These are phyloP conservation scores for Panorpa germanica DNA, from an alignment of 2,888 invertebrate species.

Conservation along the genomic window DNA sequence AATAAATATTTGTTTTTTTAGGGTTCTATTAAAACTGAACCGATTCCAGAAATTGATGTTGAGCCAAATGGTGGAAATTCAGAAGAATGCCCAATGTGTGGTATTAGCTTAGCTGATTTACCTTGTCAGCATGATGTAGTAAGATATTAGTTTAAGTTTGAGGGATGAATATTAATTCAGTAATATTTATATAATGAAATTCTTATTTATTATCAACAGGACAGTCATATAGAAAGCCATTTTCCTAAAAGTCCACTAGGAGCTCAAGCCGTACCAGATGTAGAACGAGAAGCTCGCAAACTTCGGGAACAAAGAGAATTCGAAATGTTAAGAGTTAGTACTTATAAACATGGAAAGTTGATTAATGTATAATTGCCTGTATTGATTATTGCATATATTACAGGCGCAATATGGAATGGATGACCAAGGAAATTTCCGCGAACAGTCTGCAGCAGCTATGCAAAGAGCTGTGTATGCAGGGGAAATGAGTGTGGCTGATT, in stretches of 20 bases:
- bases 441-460: conserved; percentile 56
- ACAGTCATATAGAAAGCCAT: conserved; percentile 64
- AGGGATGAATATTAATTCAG: conserved; percentile 8
- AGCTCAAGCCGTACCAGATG: conserved; percentile 19
- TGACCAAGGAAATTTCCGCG: conserved; percentile 61
- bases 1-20: background rate
- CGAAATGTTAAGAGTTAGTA: conserved; percentile 41
- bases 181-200: conserved; percentile 13
- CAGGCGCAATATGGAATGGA: conserved; percentile 81
- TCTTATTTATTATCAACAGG: conserved; percentile 32
- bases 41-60: conserved; percentile 16
- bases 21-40: conserved; percentile 12
- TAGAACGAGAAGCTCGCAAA: conserved; percentile 45
- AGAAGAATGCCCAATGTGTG: conserved; percentile 25
- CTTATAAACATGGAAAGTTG: conserved; percentile 1
- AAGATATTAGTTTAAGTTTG: conserved; percentile 19
- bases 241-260: conserved; percentile 28
- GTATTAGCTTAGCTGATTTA: conserved; percentile 24
- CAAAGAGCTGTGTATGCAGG: conserved; percentile 70
- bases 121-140: conserved; percentile 24
- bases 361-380: conserved; percentile 1
- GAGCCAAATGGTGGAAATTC: conserved; percentile 11
- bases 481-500: conserved; percentile 68
- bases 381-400: conserved; percentile 7
- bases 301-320: conserved; percentile 64